Evolutionary conservation across 2,888 invertebrate genomes (phyloP).

Genomic region (Leptogaster cylindrica): DNA sequence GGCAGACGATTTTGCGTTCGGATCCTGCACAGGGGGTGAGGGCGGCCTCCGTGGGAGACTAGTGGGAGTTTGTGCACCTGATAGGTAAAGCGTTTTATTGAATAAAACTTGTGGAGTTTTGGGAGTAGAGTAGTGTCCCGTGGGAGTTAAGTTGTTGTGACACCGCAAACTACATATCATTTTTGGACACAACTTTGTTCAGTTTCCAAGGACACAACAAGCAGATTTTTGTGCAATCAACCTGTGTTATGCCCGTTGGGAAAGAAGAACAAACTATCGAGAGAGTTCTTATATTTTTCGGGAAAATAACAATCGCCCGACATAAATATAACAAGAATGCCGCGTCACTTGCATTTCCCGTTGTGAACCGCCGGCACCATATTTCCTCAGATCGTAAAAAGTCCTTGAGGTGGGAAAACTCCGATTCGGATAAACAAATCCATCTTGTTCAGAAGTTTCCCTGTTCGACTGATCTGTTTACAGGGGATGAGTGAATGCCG

Average conservation of each 20-base stretch:
- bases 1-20: neutral
- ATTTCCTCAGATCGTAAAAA: conserved; percentile 23
- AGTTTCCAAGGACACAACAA: neutral
- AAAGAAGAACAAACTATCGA: conserved; percentile 30
- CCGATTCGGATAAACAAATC: conserved; percentile 27
- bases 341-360: neutral
- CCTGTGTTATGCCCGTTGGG: conserved; percentile 9
- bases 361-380: conserved; percentile 33
- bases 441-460: conserved; percentile 29
- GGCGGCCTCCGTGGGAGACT: neutral
- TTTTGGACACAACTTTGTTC: too few relatives aligned
- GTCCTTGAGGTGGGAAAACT: conserved; percentile 20
- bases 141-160: conserved; percentile 5
- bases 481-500: neutral
- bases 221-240: neutral
- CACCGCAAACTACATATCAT: conserved; percentile 20
- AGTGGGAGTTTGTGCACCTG: conserved; percentile 34
- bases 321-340: neutral
- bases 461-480: neutral
- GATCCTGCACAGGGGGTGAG: neutral
- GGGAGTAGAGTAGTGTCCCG: neutral
- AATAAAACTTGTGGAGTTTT: conserved; percentile 24
- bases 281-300: neutral
- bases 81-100: conserved; percentile 42
- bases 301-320: neutral